Percentiles rank a stretch among this genome's conserved stretches.
Conservation (phyloP, 2,113 vertebrate species). For the Puffinus mauretanicus region DNA sequence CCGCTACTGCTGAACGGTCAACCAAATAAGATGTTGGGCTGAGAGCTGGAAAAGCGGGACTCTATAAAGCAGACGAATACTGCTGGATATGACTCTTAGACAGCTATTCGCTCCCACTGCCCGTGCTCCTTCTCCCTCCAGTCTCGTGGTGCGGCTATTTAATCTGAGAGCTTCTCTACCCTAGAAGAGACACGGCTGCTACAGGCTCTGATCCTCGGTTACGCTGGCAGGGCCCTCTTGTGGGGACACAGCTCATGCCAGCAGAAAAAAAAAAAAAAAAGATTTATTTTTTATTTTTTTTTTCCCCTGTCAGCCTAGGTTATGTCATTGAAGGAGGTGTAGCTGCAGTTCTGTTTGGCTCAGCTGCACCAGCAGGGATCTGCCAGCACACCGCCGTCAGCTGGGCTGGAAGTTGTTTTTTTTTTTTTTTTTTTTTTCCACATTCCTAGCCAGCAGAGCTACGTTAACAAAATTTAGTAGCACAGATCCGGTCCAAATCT, state of each 20-base stretch:
- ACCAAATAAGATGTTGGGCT: not conserved
- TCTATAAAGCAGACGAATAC: not conserved
- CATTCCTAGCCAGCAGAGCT: not conserved
- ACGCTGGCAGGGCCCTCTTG: slow-evolving; percentile 6
- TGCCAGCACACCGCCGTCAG: not conserved
- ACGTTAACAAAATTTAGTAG: not conserved
- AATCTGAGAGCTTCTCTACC: not conserved
- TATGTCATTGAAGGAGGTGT: slow-evolving; percentile 39
- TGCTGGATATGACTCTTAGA: not conserved
- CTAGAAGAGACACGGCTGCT: not conserved
- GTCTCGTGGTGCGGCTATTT: no score
- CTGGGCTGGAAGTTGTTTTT: not conserved
- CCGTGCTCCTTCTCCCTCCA: not conserved
- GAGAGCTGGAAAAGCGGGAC: not conserved
- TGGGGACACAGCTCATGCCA: slow-evolving; percentile 8
- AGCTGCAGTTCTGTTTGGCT: slow-evolving; percentile 48
- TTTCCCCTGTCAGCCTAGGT: slow-evolving; percentile 17
- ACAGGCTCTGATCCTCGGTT: not conserved
- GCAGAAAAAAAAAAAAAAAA: not conserved
- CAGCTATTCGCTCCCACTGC: not conserved
- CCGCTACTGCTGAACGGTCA: not conserved
- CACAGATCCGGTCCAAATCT: not conserved
- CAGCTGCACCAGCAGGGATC: not conserved
- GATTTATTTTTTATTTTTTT: not conserved
- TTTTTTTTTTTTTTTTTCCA: not conserved